Evolutionary conservation across 2,888 invertebrate genomes (phyloP).

Genomic region (Augochlorella aurata): DNA sequence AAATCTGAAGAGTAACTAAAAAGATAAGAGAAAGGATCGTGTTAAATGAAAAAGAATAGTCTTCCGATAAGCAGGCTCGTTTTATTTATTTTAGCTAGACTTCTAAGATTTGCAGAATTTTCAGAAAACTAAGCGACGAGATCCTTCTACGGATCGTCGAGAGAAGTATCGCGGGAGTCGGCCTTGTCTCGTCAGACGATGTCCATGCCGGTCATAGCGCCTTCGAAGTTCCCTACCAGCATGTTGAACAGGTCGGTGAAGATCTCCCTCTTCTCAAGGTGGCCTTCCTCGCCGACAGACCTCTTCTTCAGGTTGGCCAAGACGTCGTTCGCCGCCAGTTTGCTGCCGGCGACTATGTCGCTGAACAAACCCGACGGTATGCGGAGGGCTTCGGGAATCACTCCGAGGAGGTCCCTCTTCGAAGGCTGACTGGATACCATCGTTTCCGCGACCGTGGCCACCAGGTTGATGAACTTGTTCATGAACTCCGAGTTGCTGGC

Average conservation of each 20-base stretch:
- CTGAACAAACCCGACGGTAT: background rate
- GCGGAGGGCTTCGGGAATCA: accelerated
- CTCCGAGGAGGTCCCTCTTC: background rate
- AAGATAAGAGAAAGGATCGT: too few relatives aligned
- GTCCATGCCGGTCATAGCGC: background rate
- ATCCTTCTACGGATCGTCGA: background rate
- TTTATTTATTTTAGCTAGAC: background rate
- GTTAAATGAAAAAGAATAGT: background rate
- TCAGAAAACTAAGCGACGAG: background rate
- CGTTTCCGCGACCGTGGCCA: too few relatives aligned
- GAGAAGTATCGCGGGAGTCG: too few relatives aligned
- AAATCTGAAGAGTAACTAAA: too few relatives aligned
- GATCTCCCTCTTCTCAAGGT: background rate
- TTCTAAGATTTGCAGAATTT: background rate
- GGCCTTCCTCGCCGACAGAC: background rate
- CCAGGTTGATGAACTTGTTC: accelerated
- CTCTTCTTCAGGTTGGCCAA: accelerated
- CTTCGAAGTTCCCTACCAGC: background rate
- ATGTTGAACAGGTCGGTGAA: background rate
- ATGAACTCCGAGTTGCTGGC: accelerated
- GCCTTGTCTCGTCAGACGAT: background rate
- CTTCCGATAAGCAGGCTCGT: background rate
- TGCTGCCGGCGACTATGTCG: background rate
- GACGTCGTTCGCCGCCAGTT: background rate
- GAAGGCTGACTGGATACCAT: background rate